Evolutionary conservation across 2,797 vertebrate genomes (phyloP).

Genomic region (Fratercula arctica): DNA sequence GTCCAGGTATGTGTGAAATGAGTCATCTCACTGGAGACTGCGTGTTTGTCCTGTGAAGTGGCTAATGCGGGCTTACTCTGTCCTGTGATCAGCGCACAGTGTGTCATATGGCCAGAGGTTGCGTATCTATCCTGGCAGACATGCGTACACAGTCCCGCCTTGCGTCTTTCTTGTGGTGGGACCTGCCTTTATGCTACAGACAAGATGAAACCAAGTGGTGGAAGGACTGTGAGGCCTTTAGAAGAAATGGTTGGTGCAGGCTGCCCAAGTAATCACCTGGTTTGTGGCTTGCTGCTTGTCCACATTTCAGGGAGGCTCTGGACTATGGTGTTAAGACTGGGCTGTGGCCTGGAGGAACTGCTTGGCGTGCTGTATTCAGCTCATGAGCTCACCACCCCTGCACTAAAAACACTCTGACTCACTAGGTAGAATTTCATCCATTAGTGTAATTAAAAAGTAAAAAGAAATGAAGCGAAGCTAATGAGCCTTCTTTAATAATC

Average conservation of each 20-base stretch:
- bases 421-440: slow-evolving; percentile 16
- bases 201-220: neutral
- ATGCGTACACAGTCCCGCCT: fast-evolving
- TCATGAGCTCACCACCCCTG: neutral
- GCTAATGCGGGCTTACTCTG: neutral
- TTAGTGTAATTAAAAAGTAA: slow-evolving; percentile 1
- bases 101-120: neutral
- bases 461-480: neutral
- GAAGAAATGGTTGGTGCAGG: neutral
- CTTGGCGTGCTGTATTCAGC: neutral
- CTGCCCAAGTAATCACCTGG: neutral
- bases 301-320: neutral
- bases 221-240: neutral
- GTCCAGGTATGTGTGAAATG: neutral
- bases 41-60: fast-evolving
- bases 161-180: neutral
- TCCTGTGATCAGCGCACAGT: neutral
- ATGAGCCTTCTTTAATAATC: neutral
- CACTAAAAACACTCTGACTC: neutral
- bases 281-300: neutral
- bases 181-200: neutral
- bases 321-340: neutral
- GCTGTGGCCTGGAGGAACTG: neutral
- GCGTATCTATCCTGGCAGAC: neutral
- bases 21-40: neutral